Base-by-base conservation (phyloP, 2,113 vertebrate species). In the Salvator merianae region DNA sequence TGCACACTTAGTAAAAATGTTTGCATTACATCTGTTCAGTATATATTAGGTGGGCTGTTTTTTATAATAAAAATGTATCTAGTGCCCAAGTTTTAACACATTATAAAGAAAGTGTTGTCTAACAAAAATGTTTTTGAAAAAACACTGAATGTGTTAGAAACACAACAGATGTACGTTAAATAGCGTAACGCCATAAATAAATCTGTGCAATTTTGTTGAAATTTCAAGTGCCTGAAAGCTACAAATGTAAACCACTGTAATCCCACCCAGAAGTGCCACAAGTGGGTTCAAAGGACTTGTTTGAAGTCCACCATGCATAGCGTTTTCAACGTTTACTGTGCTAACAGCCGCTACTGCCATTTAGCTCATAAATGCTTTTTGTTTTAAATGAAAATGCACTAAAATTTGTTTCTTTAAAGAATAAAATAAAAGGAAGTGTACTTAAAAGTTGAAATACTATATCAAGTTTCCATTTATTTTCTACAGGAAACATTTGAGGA, bases 111-210 rank as follows among this genome's bases (percentile, higher is more conserved):
- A 68, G 20, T 68, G 26, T 79, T 66, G 66, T 66, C 63, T 66
- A 66, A 40, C 43, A 77, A 66, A 59, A 79, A 28, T 47, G n/a
- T 36, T 68, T 66, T 79, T 66, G 6, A 16, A 47, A 79, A 62
- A 79, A 47, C 47, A 79, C 36, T 66, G 63, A 30, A 22, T 66
- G 77, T 43, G 28, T 79, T 66, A 66, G 77, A 66, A 47, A 40
- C 30, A 66, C 62, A 66, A 79, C 63, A 79, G 38, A 79, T 66
- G 77, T 20, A 79, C 28, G 28, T 66, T 28, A 79, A 79, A 66
- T 38, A 66, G 40, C 38, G n/a, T 66, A 66, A 66, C 47, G 63
- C 28, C 63, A 78, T 32, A 79, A 66, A 79, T 47, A 79, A 79
- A 79, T 79, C 77, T 79, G 76, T 62, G 77, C 38, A 18, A 9